Evolutionary conservation across 2,888 invertebrate genomes (phyloP).

Genomic region (Rotaria magnacalcarata): DNA sequence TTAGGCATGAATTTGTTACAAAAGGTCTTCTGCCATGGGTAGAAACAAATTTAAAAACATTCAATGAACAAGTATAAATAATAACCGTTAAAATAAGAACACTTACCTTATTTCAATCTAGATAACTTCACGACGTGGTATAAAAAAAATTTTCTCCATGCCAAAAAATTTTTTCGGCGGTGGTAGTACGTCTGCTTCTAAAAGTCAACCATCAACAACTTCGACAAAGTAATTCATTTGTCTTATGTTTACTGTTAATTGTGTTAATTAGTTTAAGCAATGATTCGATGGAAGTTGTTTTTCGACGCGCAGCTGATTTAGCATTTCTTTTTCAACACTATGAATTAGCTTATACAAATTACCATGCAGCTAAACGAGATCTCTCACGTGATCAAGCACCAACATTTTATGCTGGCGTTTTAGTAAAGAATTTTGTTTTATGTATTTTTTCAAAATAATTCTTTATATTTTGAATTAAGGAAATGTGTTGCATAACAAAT

Average conservation of each 20-base stretch:
- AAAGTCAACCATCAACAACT: constrained; percentile 53
- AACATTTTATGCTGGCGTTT: constrained; percentile 75
- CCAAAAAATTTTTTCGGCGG: constrained; percentile 91
- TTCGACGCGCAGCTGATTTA: constrained; percentile 84
- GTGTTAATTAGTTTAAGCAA: constrained; percentile 53
- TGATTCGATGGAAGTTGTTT: constrained; percentile 76
- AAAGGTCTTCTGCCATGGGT: constrained; percentile 82
- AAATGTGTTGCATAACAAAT: constrained; percentile 87
- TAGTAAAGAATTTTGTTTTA: constrained; percentile 59
- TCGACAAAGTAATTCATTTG: background rate
- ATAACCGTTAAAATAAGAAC: background rate
- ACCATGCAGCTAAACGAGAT: constrained; percentile 92
- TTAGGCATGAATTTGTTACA: constrained; percentile 76
- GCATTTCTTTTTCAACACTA: constrained; percentile 94
- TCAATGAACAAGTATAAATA: constrained; percentile 58
- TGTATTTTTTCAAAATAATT: background rate
- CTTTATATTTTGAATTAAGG: constrained; percentile 58
- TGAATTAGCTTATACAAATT: constrained; percentile 81
- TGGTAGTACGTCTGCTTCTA: constrained; percentile 74
- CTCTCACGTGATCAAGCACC: constrained; percentile 28
- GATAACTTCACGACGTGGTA: constrained; percentile 69
- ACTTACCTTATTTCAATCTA: constrained; percentile 54
- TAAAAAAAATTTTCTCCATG: constrained; percentile 85
- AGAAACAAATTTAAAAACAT: constrained; percentile 75
- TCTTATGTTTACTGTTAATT: background rate